Base-by-base conservation (phyloP, 2,113 vertebrate species). In the Engystomops pustulosus region DNA sequence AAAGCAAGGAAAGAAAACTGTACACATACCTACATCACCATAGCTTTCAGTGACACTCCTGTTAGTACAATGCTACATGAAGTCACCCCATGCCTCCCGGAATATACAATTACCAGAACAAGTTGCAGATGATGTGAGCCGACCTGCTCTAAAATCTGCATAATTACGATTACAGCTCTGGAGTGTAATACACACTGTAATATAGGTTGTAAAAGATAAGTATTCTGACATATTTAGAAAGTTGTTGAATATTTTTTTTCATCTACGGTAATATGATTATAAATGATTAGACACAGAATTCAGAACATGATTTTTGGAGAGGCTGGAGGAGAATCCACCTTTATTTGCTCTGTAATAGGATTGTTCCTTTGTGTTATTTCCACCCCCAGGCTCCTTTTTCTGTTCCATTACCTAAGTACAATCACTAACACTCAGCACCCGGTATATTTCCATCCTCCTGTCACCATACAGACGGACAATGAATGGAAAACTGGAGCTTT, bases 361-460 rank as follows among this genome's bases (percentile, higher is more conserved):
- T 58, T 41, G n/a, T 41, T 41, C 51, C 75, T 77, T 58, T 77
- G 51, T 77, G 17, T 38, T 15, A n/a, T 41, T 58, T 58, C 30
- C 75, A 55, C 34, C 77, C 15, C 17, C 76, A 8, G 75, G 51
- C n/a, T n/a, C 60, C 5, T 32, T 49, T 55, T 27, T 20, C 36
- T 65, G 60, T 65, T 65, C 77, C 77, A 47, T 79, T 53, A 32
- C 55, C 62, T 20, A 15, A 18, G 32, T 30, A 23, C 27, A 18
- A 12, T 15, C 36, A 53, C 12, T 49, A 17, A 12, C 72, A 53
- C 45, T 34, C 44, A 53, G 72, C 72, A 53, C 45, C n/a, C 44
- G 34, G 72, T 44, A 32, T n/a, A 20, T 55, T 55, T 77, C 74
- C 74, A 55, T 77, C 18, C 49, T 36, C 7, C 15, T 74, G 70